These are phyloP conservation scores for Tiaroga cobitis DNA, from an alignment of 2,797 vertebrate species.

Conservation along the genomic window DNA sequence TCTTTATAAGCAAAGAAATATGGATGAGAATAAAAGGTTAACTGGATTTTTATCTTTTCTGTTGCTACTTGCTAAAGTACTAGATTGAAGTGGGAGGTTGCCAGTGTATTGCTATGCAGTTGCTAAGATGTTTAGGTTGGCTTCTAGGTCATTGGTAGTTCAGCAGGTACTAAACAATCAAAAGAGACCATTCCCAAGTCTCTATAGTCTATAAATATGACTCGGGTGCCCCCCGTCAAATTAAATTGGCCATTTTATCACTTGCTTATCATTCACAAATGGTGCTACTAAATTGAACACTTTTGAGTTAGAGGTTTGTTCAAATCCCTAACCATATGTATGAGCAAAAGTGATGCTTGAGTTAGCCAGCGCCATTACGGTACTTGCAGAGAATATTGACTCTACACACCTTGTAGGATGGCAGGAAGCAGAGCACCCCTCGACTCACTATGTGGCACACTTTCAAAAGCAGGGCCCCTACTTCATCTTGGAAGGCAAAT, in stretches of 20 bases:
- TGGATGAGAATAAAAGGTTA: background rate
- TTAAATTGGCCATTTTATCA: background rate
- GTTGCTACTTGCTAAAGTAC: background rate
- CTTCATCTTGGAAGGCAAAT: slow-evolving; percentile 93
- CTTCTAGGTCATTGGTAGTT: background rate
- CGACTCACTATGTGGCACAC: slow-evolving; percentile 86
- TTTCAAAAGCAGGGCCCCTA: slow-evolving; percentile 86
- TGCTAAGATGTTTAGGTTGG: background rate
- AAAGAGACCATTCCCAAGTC: background rate
- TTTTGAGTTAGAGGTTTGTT: background rate
- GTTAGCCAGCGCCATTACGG: background rate
- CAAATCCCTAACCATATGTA: background rate
- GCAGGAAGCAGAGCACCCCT: slow-evolving; percentile 92
- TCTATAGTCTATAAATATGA: background rate
- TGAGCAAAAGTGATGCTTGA: background rate
- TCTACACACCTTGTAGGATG: slow-evolving; percentile 87
- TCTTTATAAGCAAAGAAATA: background rate
- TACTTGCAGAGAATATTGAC: background rate
- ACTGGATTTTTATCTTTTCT: background rate
- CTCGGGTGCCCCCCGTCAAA: background rate
- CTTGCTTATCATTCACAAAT: background rate
- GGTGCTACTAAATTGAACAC: background rate
- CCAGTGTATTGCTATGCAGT: background rate
- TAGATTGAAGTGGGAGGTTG: background rate
- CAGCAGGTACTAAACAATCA: background rate